phyloP scores from a whole-genome alignment of 2,888 invertebrate genomes.

The Syritta pipiens region DNA sequence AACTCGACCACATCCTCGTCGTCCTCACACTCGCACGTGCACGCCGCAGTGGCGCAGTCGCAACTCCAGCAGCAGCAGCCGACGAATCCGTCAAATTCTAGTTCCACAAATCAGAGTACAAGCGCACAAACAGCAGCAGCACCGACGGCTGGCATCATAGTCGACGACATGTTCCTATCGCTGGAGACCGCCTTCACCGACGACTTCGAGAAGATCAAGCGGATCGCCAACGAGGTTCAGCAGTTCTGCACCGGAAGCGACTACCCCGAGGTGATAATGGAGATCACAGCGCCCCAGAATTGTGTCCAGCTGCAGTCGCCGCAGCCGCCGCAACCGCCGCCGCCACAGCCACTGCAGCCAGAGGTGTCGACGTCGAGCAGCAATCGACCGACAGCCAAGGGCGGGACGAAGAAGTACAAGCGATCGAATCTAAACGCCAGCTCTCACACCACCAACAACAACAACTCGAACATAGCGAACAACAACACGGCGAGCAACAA shows the following conservation, averaged over 20 bases:
- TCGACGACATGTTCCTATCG: slow-evolving; percentile 80
- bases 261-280: slow-evolving; percentile 78
- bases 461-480: slow-evolving; percentile 72
- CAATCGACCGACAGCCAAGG: slow-evolving; percentile 76
- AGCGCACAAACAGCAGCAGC: slow-evolving; percentile 51
- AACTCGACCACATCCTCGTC: slow-evolving; percentile 57
- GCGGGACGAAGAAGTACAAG: slow-evolving; percentile 86
- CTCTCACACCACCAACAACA: slow-evolving; percentile 71
- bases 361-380: slow-evolving; percentile 82
- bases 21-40: slow-evolving; percentile 57
- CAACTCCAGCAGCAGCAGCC: slow-evolving; percentile 59
- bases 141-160: slow-evolving; percentile 76
- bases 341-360: slow-evolving; percentile 81
- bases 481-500: slow-evolving; percentile 75
- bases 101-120: slow-evolving; percentile 64
- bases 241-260: slow-evolving; percentile 82
- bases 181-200: slow-evolving; percentile 82
- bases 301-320: slow-evolving; percentile 77
- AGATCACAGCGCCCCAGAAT: slow-evolving; percentile 73
- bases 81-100: slow-evolving; percentile 65
- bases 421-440: slow-evolving; percentile 81
- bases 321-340: slow-evolving; percentile 77
- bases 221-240: slow-evolving; percentile 90
- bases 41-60: slow-evolving; percentile 47
- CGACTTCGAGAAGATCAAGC: slow-evolving; percentile 91